Percentiles rank a stretch among this genome's conserved stretches.
Evolutionary conservation across 53 echinoderm and acorn worm genomes (phyloP).

Genomic region (Arbacia lixula): DNA sequence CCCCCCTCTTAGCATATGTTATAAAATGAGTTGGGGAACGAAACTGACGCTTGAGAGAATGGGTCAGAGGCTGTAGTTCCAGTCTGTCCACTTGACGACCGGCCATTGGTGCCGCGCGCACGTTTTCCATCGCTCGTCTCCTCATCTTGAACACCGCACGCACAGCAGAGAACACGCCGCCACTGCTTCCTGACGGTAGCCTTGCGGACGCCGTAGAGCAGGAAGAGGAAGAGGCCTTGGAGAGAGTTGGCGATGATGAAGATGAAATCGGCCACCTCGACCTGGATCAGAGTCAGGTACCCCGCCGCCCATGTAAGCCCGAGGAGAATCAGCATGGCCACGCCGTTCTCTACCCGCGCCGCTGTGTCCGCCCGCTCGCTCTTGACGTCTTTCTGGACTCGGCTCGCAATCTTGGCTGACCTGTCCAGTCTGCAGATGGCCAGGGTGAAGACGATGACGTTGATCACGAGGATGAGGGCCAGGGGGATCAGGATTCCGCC

Average conservation of each 20-base stretch:
- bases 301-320: slow-evolving; percentile 9
- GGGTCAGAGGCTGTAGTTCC: no score
- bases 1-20: no score
- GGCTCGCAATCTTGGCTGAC: background rate
- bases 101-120: no score
- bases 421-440: background rate
- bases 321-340: slow-evolving; percentile 2
- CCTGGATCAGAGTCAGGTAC: slow-evolving; percentile 15
- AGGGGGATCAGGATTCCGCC: slow-evolving; percentile 9
- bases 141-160: no score
- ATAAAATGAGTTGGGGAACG: no score
- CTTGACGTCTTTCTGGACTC: background rate
- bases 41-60: no score
- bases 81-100: no score
- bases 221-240: slow-evolving; percentile 12
- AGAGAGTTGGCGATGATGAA: slow-evolving; percentile 23
- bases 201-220: slow-evolving; percentile 5
- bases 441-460: slow-evolving; percentile 13
- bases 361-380: background rate
- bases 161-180: slow-evolving; percentile 11
- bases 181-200: slow-evolving; percentile 23
- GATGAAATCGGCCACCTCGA: background rate
- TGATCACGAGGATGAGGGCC: background rate
- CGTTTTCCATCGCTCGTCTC: no score
- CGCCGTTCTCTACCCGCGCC: slow-evolving; percentile 9